Evolutionary conservation across 2,888 invertebrate genomes (phyloP).

Genomic region (Lingula anatina): DNA sequence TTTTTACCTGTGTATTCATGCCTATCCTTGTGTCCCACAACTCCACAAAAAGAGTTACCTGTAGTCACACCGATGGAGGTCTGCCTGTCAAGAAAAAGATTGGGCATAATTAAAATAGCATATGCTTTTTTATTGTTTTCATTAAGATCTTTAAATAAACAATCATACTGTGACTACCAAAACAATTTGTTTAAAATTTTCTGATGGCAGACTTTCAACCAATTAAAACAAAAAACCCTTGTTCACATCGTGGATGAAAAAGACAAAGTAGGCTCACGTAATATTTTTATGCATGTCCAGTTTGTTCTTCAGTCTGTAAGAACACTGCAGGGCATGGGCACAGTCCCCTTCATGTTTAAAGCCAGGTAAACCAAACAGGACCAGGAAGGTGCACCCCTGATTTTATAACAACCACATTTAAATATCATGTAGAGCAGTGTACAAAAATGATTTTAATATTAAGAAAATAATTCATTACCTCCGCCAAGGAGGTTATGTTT

Average conservation of each 20-base stretch:
- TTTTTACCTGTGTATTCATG: constrained; percentile 60
- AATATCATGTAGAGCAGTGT: too few relatives aligned
- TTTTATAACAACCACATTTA: too few relatives aligned
- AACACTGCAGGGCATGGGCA: constrained; percentile 62
- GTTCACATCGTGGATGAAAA: too few relatives aligned
- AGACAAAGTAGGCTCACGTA: constrained; percentile 20
- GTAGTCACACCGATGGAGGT: constrained; percentile 66
- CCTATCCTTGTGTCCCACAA: constrained; percentile 64
- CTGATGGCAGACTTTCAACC: too few relatives aligned
- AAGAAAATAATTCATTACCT: too few relatives aligned
- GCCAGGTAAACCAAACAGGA: constrained; percentile 64
- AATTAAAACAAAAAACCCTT: too few relatives aligned
- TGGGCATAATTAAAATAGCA: background rate
- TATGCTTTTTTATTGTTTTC: too few relatives aligned
- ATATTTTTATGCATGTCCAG: constrained; percentile 57
- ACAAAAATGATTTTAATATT: too few relatives aligned
- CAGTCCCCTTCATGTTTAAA: constrained; percentile 63
- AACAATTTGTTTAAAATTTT: too few relatives aligned
- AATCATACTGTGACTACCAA: too few relatives aligned
- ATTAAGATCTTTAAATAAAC: too few relatives aligned
- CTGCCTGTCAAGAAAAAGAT: constrained; percentile 29
- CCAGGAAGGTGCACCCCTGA: constrained; percentile 62
- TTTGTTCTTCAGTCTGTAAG: constrained; percentile 57
- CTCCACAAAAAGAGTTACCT: constrained; percentile 66
- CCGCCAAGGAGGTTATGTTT: too few relatives aligned